Percentiles rank a stretch among this genome's conserved stretches.
These are phyloP conservation scores for Australoheros scitulus DNA, from an alignment of 2,113 vertebrate genomes.

Conservation along the genomic window DNA sequence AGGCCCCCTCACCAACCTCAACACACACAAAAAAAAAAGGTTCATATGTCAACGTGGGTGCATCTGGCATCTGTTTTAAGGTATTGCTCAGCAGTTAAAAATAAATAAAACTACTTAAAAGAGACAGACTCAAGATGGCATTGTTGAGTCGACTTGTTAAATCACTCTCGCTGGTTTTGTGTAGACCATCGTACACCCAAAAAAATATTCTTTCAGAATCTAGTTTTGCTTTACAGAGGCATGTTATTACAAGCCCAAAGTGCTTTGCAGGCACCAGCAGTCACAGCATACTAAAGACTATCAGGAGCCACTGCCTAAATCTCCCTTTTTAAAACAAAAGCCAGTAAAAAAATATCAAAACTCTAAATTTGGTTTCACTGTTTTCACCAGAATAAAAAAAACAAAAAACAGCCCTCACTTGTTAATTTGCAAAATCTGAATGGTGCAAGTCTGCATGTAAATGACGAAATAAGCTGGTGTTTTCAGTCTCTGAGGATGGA, in stretches of 20 bases:
- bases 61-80: neutral
- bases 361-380: neutral
- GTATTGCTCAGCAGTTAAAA: neutral
- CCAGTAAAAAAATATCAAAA: neutral
- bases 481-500: neutral
- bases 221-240: neutral
- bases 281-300: neutral
- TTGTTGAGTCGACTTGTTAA: slow-evolving; percentile 1
- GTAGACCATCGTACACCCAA: neutral
- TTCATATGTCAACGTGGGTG: neutral
- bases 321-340: neutral
- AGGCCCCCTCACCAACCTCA: slow-evolving; percentile 5
- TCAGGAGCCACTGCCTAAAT: neutral
- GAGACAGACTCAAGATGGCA: neutral
- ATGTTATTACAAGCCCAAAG: slow-evolving; percentile 16
- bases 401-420: too few species aligned
- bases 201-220: neutral
- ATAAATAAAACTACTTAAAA: neutral
- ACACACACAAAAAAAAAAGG: neutral
- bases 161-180: neutral
- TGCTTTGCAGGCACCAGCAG: neutral
- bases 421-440: too few species aligned
- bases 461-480: neutral
- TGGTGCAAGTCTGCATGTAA: neutral
- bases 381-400: neutral